Evolutionary conservation across 2,113 vertebrate genomes (phyloP).

Genomic region (Mormyrus lacerda): DNA sequence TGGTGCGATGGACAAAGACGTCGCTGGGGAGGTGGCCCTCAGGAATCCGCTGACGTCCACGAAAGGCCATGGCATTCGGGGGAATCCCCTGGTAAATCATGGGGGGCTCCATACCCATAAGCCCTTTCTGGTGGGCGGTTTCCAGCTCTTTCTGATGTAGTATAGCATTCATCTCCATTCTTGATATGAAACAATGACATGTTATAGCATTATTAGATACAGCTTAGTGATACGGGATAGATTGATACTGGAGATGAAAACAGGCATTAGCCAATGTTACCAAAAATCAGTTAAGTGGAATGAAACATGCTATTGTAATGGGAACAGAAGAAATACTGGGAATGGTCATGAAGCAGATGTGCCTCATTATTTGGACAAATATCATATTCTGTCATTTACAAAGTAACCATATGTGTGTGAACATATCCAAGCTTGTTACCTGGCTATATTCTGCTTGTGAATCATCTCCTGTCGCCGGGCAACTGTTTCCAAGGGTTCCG

Average conservation of each 20-base stretch:
- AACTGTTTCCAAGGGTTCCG: slow-evolving; percentile 81
- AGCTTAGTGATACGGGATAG: neutral
- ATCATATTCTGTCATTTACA: neutral
- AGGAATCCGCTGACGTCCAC: slow-evolving; percentile 66
- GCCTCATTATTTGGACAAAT: neutral
- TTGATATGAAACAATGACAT: slow-evolving; percentile 24
- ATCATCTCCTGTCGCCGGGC: slow-evolving; percentile 84
- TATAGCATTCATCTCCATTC: slow-evolving; percentile 90
- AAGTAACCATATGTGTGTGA: neutral
- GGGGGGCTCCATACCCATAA: slow-evolving; percentile 68
- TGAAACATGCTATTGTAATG: neutral
- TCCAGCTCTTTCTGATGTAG: slow-evolving; percentile 89
- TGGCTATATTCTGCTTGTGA: slow-evolving; percentile 87
- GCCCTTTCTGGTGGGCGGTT: slow-evolving; percentile 76
- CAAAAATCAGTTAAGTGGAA: neutral
- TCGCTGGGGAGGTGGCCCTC: slow-evolving; percentile 65
- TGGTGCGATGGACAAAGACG: slow-evolving; percentile 67
- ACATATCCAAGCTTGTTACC: slow-evolving; percentile 55
- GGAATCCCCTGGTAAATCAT: slow-evolving; percentile 65
- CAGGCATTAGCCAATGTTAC: neutral
- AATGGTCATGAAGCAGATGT: neutral
- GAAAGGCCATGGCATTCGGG: slow-evolving; percentile 65
- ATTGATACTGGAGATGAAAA: neutral
- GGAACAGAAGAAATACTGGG: neutral
- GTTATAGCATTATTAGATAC: neutral